phyloP scores from a whole-genome alignment of 2,113 vertebrate genomes.

The Macrotis lagotis region DNA sequence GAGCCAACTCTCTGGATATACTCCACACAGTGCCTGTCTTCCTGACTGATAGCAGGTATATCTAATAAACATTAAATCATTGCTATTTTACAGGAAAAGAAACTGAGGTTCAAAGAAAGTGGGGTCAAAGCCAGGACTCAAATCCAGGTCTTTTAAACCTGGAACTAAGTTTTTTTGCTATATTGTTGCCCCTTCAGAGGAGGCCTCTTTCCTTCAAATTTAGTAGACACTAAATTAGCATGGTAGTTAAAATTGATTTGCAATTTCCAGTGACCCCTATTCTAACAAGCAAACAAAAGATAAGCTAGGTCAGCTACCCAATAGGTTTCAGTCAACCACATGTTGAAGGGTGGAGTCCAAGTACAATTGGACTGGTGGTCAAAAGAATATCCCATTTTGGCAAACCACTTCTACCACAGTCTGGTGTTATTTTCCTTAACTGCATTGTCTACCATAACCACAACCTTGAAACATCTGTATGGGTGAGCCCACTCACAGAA shows the following conservation, averaged over 20 bases:
- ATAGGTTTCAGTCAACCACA: conserved; percentile 4
- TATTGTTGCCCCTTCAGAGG: not conserved
- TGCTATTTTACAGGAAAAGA: conserved; percentile 41
- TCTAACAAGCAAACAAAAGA: not conserved
- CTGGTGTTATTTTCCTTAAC: conserved; percentile 59
- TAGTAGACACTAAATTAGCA: not conserved
- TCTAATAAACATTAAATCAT: not conserved
- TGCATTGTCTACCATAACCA: conserved; percentile 69
- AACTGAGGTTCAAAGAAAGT: conserved; percentile 32
- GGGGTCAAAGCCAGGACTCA: not conserved
- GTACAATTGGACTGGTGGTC: conserved; percentile 78
- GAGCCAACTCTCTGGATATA: not conserved
- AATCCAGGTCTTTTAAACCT: not conserved
- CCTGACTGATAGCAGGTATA: not conserved
- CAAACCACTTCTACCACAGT: conserved; percentile 67
- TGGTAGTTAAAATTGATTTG: not conserved
- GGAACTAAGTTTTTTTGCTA: not conserved
- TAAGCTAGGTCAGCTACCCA: not conserved
- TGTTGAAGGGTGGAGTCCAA: conserved; percentile 69
- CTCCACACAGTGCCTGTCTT: not conserved
- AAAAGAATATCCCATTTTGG: conserved; percentile 80
- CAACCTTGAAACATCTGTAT: conserved; percentile 75
- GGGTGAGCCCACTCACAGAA: conserved; percentile 64
- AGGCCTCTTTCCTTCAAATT: not conserved
- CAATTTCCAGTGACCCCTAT: not conserved